Conservation (phyloP, 2,888 invertebrate species). For the Plebejus argus region DNA sequence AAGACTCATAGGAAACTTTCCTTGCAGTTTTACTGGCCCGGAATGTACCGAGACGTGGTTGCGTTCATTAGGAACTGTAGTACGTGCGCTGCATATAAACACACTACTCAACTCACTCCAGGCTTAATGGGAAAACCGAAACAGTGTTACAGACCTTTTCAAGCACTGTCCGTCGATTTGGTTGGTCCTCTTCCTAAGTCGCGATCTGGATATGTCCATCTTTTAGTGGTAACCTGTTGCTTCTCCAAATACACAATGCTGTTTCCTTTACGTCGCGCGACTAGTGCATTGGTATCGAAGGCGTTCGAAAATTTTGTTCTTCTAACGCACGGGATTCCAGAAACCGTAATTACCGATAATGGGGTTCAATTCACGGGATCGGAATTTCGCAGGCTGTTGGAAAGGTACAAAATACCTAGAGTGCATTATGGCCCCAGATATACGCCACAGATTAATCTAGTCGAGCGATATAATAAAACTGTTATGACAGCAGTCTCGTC, state of each 20-base stretch:
- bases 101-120: no score
- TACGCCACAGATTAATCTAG: constrained; percentile 33
- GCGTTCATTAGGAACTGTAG: no score
- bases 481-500: constrained; percentile 34
- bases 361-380: background rate
- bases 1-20: no score
- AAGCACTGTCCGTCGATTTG: no score
- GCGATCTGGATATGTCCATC: no score
- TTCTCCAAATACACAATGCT: constrained; percentile 10
- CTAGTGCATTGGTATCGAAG: background rate
- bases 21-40: no score
- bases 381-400: background rate
- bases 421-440: constrained; percentile 32
- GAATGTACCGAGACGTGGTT: no score
- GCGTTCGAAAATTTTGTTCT: constrained; percentile 2
- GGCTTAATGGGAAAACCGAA: no score
- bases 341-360: background rate
- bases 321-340: background rate
- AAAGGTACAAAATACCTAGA: background rate
- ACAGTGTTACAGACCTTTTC: no score
- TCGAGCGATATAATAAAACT: constrained; percentile 36
- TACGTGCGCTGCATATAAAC: no score
- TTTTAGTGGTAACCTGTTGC: constrained; percentile 10
- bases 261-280: constrained; percentile 13
- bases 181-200: no score